Evolutionary conservation across 1,140 invertebrate genomes (phyloP).

Genomic region (Antheraea mylitta): DNA sequence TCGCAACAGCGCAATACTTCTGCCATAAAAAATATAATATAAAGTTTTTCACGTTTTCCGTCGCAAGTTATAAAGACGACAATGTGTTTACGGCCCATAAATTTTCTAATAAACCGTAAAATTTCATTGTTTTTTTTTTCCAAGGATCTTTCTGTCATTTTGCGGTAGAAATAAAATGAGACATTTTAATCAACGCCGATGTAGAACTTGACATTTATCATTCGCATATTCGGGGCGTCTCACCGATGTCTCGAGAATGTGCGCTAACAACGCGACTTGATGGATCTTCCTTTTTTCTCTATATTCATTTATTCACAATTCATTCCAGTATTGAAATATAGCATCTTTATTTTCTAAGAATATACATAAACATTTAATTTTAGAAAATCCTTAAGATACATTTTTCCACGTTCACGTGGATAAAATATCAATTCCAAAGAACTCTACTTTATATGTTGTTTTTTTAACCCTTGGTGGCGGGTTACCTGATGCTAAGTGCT

Average conservation of each 20-base stretch:
- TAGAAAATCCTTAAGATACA: too few species aligned
- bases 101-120: slow-evolving; percentile 63
- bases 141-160: neutral
- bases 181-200: slow-evolving; percentile 1
- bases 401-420: too few species aligned
- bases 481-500: too few species aligned
- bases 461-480: too few species aligned
- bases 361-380: too few species aligned
- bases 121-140: slow-evolving; percentile 47
- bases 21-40: slow-evolving; percentile 43
- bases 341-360: neutral
- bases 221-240: neutral
- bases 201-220: slow-evolving; percentile 1
- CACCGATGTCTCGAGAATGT: neutral
- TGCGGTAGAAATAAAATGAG: neutral
- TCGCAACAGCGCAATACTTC: slow-evolving; percentile 28
- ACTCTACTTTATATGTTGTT: too few species aligned
- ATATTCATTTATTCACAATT: neutral
- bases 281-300: neutral
- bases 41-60: slow-evolving; percentile 52
- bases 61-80: slow-evolving; percentile 56
- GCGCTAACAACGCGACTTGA: neutral
- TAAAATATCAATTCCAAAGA: too few species aligned
- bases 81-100: slow-evolving; percentile 64
- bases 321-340: neutral